These are phyloP conservation scores for Augiades crinisus DNA, from an alignment of 2,888 invertebrate genomes.

Conservation along the genomic window DNA sequence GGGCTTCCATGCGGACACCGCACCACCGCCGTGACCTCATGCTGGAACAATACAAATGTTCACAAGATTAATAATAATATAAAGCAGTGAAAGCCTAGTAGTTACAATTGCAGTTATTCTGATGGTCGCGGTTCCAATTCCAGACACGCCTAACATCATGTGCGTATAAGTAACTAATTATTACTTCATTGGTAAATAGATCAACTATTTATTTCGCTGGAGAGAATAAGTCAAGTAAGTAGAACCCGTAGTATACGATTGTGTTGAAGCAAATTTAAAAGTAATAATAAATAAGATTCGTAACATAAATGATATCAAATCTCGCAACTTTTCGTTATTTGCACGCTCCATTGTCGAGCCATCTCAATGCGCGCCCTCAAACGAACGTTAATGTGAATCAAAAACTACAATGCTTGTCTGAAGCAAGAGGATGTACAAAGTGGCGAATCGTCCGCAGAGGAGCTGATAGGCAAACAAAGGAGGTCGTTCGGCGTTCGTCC, in stretches of 20 bases:
- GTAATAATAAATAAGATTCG: too few species aligned
- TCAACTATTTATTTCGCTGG: too few species aligned
- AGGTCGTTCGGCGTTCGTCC: slow-evolving; percentile 26
- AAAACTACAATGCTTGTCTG: slow-evolving; percentile 23
- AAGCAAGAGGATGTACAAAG: slow-evolving; percentile 55
- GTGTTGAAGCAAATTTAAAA: neutral
- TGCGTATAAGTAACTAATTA: too few species aligned
- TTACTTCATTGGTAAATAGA: too few species aligned
- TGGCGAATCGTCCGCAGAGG: slow-evolving; percentile 47
- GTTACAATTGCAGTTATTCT: too few species aligned
- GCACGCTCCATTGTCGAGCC: neutral
- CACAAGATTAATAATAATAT: neutral
- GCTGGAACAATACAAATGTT: slow-evolving; percentile 53
- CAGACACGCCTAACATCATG: too few species aligned
- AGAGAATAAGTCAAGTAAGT: too few species aligned
- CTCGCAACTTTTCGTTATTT: neutral
- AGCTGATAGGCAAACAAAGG: slow-evolving; percentile 58
- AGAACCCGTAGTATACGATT: too few species aligned
- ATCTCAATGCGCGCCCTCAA: slow-evolving; percentile 2
- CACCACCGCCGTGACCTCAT: slow-evolving; percentile 77
- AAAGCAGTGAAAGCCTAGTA: too few species aligned
- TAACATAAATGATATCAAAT: too few species aligned
- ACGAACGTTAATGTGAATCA: neutral
- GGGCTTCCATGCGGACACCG: slow-evolving; percentile 76
- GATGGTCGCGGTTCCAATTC: too few species aligned